A percentile compares a stretch with the other conserved stretches of the same genome.
These are phyloP conservation scores for Saccopteryx bilineata DNA, from an alignment of 2,113 vertebrate genomes.

Conservation along the genomic window DNA sequence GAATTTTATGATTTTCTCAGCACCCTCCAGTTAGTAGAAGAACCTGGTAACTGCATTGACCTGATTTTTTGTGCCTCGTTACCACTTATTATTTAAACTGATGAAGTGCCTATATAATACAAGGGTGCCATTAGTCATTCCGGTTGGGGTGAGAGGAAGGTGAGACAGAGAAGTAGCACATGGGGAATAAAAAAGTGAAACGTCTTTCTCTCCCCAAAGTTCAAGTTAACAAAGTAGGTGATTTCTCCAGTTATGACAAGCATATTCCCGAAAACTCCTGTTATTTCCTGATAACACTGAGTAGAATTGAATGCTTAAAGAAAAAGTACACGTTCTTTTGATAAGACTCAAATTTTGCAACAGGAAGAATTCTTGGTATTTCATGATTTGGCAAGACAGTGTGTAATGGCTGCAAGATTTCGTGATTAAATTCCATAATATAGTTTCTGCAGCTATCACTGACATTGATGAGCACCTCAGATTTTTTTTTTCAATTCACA, in stretches of 20 bases:
- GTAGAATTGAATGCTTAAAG: neutral
- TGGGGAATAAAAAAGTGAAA: neutral
- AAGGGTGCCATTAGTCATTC: neutral
- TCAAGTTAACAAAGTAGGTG: slow-evolving; percentile 9
- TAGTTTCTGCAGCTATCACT: neutral
- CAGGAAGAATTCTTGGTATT: slow-evolving; percentile 61
- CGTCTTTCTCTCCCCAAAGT: neutral
- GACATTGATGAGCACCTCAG: neutral
- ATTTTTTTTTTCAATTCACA: neutral
- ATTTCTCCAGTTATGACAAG: slow-evolving; percentile 25
- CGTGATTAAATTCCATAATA: slow-evolving; percentile 39
- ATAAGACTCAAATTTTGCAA: slow-evolving; percentile 55
- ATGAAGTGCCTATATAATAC: neutral
- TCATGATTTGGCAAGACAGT: neutral
- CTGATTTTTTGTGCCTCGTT: slow-evolving; percentile 15
- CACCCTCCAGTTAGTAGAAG: slow-evolving; percentile 1
- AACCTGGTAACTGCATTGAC: slow-evolving; percentile 38
- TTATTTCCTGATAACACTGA: slow-evolving; percentile 40
- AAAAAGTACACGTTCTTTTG: slow-evolving; percentile 54
- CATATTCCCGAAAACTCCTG: neutral
- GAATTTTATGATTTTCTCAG: slow-evolving; percentile 52
- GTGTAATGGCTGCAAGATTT: slow-evolving; percentile 56
- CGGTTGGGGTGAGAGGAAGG: neutral
- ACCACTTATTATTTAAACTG: slow-evolving; percentile 5
- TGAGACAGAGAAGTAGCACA: neutral